phyloP scores from a whole-genome alignment of 2,113 vertebrate genomes.

The Raja brachyura region DNA sequence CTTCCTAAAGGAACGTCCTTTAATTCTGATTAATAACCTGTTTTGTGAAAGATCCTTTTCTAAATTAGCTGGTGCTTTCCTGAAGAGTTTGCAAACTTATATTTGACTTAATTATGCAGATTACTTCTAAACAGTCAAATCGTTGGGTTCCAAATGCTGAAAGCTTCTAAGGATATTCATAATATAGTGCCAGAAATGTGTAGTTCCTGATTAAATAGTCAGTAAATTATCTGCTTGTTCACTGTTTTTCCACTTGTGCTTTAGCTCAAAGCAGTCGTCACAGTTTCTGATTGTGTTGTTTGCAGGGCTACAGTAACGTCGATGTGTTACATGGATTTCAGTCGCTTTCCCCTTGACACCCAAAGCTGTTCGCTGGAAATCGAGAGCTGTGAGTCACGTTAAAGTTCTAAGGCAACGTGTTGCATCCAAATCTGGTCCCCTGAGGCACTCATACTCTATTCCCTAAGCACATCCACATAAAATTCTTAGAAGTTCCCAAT shows the following conservation, averaged over 20 bases:
- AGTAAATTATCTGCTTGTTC: not conserved
- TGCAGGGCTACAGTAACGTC: conserved; percentile 89
- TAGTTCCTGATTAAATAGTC: not conserved
- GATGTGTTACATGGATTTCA: conserved; percentile 99
- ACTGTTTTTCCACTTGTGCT: not conserved
- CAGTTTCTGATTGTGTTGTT: conserved; percentile 39
- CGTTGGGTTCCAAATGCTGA: not conserved
- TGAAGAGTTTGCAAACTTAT: not conserved
- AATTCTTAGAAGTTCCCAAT: not conserved
- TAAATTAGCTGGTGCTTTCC: not conserved
- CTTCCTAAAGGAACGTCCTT: no score
- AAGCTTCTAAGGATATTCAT: not conserved
- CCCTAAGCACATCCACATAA: not conserved
- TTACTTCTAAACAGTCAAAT: not conserved
- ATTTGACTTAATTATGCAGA: not conserved
- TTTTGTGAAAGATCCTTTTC: not conserved
- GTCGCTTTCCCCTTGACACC: conserved; percentile 90
- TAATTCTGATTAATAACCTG: no score
- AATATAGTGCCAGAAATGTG: not conserved
- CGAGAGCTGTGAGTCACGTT: conserved; percentile 85
- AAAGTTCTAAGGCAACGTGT: not conserved
- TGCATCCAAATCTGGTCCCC: not conserved
- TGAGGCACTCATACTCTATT: not conserved
- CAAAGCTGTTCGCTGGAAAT: conserved; percentile 95
- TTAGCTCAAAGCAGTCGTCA: not conserved